Evolutionary conservation across 2,888 invertebrate genomes (phyloP).

Genomic region (Cosmorhoe ocellata): DNA sequence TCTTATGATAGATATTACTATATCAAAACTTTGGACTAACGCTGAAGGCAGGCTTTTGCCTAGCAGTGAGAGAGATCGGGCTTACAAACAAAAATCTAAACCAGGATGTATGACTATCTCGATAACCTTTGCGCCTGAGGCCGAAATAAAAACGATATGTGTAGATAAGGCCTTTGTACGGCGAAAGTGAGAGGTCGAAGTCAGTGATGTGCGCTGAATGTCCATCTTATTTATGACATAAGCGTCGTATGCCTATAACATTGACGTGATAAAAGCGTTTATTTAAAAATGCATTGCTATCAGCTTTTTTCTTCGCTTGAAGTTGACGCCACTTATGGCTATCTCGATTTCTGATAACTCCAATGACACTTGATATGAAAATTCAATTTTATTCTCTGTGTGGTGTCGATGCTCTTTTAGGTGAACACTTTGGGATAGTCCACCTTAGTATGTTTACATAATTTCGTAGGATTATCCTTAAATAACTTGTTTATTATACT

Average conservation of each 20-base stretch:
- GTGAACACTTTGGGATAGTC: not conserved
- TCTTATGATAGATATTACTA: too few species aligned
- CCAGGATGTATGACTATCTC: conserved; percentile 12
- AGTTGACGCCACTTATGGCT: conserved; percentile 13
- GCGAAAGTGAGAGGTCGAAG: conserved; percentile 31
- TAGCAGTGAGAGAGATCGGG: too few species aligned
- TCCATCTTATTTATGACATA: conserved; percentile 24
- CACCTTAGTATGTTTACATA: too few species aligned
- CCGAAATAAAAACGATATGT: conserved; percentile 17
- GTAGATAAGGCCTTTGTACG: conserved; percentile 12
- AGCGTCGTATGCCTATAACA: conserved; percentile 14
- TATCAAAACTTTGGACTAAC: too few species aligned
- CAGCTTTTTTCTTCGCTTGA: conserved; percentile 1
- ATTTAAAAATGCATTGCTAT: not conserved
- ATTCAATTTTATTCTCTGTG: conserved; percentile 4
- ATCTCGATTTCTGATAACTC: conserved; percentile 12
- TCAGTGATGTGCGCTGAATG: conserved; percentile 9
- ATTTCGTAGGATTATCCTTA: too few species aligned
- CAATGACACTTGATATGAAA: conserved; percentile 8
- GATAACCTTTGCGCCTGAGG: conserved; percentile 20
- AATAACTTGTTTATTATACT: too few species aligned
- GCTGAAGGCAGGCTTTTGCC: too few species aligned
- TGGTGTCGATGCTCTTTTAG: not conserved
- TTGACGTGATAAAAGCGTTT: conserved; percentile 12
- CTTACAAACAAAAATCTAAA: not conserved